Base-by-base conservation (phyloP, 2,888 invertebrate genomes). In the Marasmarcha lunaedactyla region DNA sequence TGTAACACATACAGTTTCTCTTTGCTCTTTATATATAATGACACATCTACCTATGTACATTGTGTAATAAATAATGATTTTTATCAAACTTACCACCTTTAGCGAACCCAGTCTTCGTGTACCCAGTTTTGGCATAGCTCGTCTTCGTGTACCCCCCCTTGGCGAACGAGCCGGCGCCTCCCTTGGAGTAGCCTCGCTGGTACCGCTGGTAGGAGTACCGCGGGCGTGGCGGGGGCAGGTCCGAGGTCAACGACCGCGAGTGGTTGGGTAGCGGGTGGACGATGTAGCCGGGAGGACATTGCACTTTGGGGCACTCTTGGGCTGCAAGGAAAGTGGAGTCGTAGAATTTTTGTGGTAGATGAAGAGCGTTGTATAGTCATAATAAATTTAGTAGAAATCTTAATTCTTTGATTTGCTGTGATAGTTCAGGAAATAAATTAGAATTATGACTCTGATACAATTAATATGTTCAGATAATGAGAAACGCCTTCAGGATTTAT, bases 251-350 rank as follows among this genome's bases (percentile, higher is more conserved):
- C 48, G 92, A 90, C 56, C 90, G 87, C 43, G 86, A 72, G 1
- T 50, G 36, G 3, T 55, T 34, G 1, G 56, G 40, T 0, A 36
- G 89, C 47, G 58, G 59, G 25, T 84, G 71, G 0, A 88, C 71
- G 27, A 79, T 76, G 64, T 90, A 90, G 20, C 86, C 87, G 0
- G 84, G 83, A 0, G 89, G 89, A 53, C 92, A 93, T 36, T 71
- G 59, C 1, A 85, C 81, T 36, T 64, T 61, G 0, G 85, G 85
- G 49, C 88, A 87, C 33, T 81, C 66, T 42, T 50, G 33, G 1
- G 76, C 78, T 78, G 59, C 11, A 51, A 52, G 36, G 33, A 39
- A 15, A 42, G 26, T 10, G 1, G 34, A 6, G 25, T 12, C n/a
- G n/a, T n/a, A n/a, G n/a, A n/a, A n/a, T n/a, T n/a, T n/a, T n/a